These are phyloP conservation scores for Pseudochromis fuscus DNA, from an alignment of 2,797 vertebrate species.

Conservation along the genomic window DNA sequence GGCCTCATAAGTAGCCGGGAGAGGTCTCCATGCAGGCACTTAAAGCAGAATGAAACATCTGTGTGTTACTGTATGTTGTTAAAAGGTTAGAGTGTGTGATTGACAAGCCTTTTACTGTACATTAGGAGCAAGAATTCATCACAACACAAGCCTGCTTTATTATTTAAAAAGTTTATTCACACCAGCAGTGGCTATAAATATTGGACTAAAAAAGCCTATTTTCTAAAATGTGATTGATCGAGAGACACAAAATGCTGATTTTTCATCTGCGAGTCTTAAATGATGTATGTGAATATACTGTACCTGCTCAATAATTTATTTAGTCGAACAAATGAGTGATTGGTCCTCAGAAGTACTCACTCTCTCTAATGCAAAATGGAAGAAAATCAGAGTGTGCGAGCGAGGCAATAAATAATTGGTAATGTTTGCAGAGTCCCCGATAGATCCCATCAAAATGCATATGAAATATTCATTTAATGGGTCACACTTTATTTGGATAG, in stretches of 20 bases:
- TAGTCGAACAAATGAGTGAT: constrained; percentile 64
- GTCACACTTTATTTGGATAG: constrained; percentile 70
- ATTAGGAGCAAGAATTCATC: background rate
- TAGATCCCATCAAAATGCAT: constrained; percentile 66
- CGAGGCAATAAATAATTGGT: constrained; percentile 60
- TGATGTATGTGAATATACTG: constrained; percentile 68
- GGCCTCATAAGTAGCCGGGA: constrained; percentile 12
- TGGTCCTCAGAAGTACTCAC: constrained; percentile 58
- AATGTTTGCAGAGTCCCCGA: constrained; percentile 60
- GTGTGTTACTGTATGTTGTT: constrained; percentile 37
- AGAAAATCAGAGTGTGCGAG: constrained; percentile 41
- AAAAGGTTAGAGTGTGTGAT: constrained; percentile 26
- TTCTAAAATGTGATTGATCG: constrained; percentile 43
- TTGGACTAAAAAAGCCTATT: background rate
- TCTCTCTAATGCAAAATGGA: constrained; percentile 58
- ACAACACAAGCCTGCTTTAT: constrained; percentile 1
- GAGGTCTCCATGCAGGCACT: constrained; percentile 36
- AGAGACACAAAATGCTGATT: constrained; percentile 56
- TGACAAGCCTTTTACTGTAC: constrained; percentile 1
- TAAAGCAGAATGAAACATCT: constrained; percentile 57
- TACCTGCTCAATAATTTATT: constrained; percentile 66
- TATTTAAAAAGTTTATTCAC: constrained; percentile 16
- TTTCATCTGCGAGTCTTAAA: constrained; percentile 50
- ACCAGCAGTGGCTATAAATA: constrained; percentile 34
- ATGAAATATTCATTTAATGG: constrained; percentile 74